Evolutionary conservation across 1,140 invertebrate genomes (phyloP).

Genomic region (Riptortus pedestris): DNA sequence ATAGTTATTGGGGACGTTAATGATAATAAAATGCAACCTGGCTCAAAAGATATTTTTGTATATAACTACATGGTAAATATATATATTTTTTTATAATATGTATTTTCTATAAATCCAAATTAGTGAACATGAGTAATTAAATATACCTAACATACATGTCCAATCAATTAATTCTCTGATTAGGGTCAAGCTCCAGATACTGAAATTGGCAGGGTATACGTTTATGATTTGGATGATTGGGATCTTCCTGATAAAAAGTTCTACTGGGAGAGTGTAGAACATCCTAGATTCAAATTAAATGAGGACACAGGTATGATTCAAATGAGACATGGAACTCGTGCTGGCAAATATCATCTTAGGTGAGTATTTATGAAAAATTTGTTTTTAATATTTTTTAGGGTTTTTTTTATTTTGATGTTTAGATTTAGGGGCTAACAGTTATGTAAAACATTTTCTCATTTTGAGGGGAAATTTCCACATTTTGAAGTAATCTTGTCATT

Average conservation of each 20-base stretch:
- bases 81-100: not conserved
- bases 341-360: constrained; percentile 69
- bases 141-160: no score
- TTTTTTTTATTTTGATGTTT: no score
- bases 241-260: constrained; percentile 94
- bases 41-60: constrained; percentile 90
- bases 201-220: constrained; percentile 88
- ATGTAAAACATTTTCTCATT: no score
- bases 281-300: constrained; percentile 75
- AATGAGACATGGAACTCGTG: constrained; percentile 81
- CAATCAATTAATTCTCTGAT: no score
- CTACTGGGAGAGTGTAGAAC: constrained; percentile 75
- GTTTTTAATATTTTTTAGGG: no score
- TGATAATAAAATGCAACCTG: constrained; percentile 94
- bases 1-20: constrained; percentile 93
- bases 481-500: no score
- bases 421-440: no score
- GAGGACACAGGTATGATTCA: constrained; percentile 89
- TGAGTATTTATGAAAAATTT: constrained; percentile 43
- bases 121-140: no score
- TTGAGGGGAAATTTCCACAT: no score
- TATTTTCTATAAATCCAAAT: no score
- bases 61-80: constrained; percentile 75
- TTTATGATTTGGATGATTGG: constrained; percentile 95
- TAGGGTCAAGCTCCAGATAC: constrained; percentile 84